Base-by-base conservation (phyloP, 2,113 vertebrate species). In the Siniperca knerii region DNA sequence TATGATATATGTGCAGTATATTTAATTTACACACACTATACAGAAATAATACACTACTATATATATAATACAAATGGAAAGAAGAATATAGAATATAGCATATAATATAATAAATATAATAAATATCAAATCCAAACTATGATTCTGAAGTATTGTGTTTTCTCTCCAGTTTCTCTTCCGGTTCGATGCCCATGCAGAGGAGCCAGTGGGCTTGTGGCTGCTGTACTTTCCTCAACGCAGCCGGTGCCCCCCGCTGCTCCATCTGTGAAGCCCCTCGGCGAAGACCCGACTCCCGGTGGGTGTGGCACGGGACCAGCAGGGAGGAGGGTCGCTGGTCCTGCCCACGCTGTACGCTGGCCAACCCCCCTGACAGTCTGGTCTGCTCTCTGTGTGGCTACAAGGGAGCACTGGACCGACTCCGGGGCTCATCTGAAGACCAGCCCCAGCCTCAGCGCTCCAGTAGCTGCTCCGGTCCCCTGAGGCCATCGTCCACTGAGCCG, bases 191-290 rank as follows among this genome's bases (percentile, higher is more conserved):
- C 91, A 80, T 95, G 93, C 95, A 95, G 96, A 95, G 96, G 95
- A 96, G 85, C 11, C 96, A 97, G 93, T 98, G 97, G 97, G 96
- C 97, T 44, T 98, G 97, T 73, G 94, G 93, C 18, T 97, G 97
- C 81, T 98, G 97, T 77, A 97, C 97, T 55, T 97, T 97, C 91
- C 94, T 98, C 80, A 98, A 98, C 50, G 95, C 96, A 0, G 95
- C 96, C 0, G 95, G 95, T 15, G 96, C 96, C 84, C 96, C 96
- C 25, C 97, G 97, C 86, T 98, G 97, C 92, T 96, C 97, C 90
- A 96, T 98, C 80, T 98, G 97, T 0, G 97, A 98, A 86, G 97
- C 97, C 0, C 97, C 97, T 0, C 96, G 97, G 29, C 95, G 95
- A 72, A 95, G 93, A 35, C 94, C 96, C 0, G 96, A 97, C 87